A percentile compares a stretch with the other conserved stretches of the same genome.
Evolutionary conservation across 2,797 vertebrate genomes (phyloP).

Genomic region (Pelochelys cantorii): DNA sequence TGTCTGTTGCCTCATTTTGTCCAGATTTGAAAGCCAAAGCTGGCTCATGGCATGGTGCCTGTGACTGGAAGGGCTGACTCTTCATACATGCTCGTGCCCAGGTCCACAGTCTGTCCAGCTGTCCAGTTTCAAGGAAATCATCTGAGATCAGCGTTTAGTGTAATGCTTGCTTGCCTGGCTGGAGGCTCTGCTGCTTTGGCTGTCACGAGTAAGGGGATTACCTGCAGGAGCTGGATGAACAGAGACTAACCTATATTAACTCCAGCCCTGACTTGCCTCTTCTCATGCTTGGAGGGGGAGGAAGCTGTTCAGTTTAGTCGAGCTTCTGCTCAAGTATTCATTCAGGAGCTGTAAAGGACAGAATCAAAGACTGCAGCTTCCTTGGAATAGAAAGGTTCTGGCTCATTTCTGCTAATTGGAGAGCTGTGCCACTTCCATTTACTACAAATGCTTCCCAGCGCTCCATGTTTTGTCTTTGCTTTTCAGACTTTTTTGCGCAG

Average conservation of each 20-base stretch:
- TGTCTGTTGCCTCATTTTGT: not conserved
- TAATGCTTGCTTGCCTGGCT: not conserved
- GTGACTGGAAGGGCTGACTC: not conserved
- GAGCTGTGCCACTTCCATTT: conserved; percentile 30
- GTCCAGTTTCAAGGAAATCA: not conserved
- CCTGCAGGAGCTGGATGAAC: not conserved
- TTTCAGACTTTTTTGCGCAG: not conserved
- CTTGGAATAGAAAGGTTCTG: conserved; percentile 34
- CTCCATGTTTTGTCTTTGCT: not conserved
- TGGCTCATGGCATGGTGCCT: not conserved
- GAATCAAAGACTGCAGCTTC: conserved; percentile 66
- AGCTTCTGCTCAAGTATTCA: conserved; percentile 63
- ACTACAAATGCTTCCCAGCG: conserved; percentile 7
- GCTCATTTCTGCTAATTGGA: conserved; percentile 53
- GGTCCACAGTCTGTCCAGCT: not conserved
- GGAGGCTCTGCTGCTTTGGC: rapidly evolving
- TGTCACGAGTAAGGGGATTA: not conserved
- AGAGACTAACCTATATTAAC: conserved; percentile 33
- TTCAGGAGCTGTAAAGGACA: conserved; percentile 55
- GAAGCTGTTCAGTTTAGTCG: conserved; percentile 30
- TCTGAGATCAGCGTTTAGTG: not conserved
- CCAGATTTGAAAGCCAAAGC: not conserved
- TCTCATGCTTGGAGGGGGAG: conserved; percentile 19
- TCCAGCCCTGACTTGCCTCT: conserved; percentile 9
- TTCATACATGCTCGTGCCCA: not conserved